Conservation (phyloP, 2,797 vertebrate species). For the Tachyglossus aculeatus region DNA sequence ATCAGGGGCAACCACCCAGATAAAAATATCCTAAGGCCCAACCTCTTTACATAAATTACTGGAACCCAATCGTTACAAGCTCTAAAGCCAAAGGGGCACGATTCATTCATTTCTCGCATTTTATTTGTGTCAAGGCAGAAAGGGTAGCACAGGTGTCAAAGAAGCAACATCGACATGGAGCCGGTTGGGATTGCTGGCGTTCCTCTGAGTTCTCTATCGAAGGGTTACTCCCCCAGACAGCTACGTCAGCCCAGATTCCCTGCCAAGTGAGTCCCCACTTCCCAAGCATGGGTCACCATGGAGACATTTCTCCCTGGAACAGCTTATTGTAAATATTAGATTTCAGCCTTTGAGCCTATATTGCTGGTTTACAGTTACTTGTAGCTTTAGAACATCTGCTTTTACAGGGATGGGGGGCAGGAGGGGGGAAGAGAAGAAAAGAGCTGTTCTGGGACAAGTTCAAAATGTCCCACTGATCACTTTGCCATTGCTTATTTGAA, state of each 20-base stretch:
- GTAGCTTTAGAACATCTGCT: conserved; percentile 75
- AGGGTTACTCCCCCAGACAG: conserved; percentile 73
- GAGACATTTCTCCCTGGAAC: conserved; percentile 75
- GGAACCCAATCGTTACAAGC: not conserved
- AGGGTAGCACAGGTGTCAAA: conserved; percentile 11
- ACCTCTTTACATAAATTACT: conserved; percentile 21
- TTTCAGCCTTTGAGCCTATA: conserved; percentile 73
- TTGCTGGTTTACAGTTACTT: conserved; percentile 74
- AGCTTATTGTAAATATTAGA: conserved; percentile 71
- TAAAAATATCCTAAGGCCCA: not conserved
- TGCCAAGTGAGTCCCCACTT: conserved; percentile 71
- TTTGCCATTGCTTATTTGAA: conserved; percentile 66
- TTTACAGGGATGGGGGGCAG: conserved; percentile 63
- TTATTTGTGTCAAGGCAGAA: conserved; percentile 5
- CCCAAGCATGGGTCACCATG: conserved; percentile 73
- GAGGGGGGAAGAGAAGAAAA: conserved; percentile 32
- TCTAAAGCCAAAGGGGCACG: conserved; percentile 15
- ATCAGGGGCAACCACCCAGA: not conserved
- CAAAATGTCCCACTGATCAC: conserved; percentile 63
- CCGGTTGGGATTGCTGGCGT: conserved; percentile 31
- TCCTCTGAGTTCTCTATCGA: conserved; percentile 75
- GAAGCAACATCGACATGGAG: not conserved
- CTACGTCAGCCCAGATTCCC: conserved; percentile 61
- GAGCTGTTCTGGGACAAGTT: conserved; percentile 54
- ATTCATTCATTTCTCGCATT: conserved; percentile 6